Percentiles rank a stretch among this genome's conserved stretches.
These are phyloP conservation scores for Xiphorhynchus erythropygius DNA, from an alignment of 2,797 vertebrate genomes.

Conservation along the genomic window DNA sequence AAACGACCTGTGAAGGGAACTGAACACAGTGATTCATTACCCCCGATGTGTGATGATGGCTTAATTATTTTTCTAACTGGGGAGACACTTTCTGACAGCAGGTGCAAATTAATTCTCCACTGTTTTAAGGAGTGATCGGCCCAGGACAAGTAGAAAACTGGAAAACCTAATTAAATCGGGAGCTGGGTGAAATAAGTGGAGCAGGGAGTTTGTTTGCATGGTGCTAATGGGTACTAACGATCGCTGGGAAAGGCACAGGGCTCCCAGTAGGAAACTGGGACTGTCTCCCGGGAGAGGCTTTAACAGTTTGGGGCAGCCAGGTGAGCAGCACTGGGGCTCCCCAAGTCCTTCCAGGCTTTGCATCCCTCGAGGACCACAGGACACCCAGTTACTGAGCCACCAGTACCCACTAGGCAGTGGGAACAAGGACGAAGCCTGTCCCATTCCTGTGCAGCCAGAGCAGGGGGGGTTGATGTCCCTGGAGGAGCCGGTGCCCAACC, in stretches of 20 bases:
- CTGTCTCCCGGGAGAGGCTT: background rate
- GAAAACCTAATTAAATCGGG: conserved; percentile 84
- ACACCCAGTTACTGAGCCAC: rapidly evolving
- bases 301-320: background rate
- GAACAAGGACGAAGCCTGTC: rapidly evolving
- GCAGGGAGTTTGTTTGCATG: conserved; percentile 75
- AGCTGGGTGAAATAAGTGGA: conserved; percentile 79
- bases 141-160: conserved; percentile 79
- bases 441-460: rapidly evolving
- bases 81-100: conserved; percentile 81
- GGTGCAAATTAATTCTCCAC: conserved; percentile 82
- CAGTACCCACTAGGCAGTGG: rapidly evolving
- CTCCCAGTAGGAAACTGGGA: background rate
- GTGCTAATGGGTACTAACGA: conserved; percentile 75
- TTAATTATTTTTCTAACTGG: conserved; percentile 81
- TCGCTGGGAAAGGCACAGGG: conserved; percentile 47
- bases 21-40: conserved; percentile 76
- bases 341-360: rapidly evolving
- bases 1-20: conserved; percentile 76
- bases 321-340: background rate
- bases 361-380: rapidly evolving
- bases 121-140: conserved; percentile 80
- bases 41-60: conserved; percentile 81
- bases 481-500: background rate
- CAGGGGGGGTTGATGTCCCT: rapidly evolving